Evolutionary conservation across 2,888 invertebrate species (phyloP).

Genomic region (Caenorhabditis wallacei): DNA sequence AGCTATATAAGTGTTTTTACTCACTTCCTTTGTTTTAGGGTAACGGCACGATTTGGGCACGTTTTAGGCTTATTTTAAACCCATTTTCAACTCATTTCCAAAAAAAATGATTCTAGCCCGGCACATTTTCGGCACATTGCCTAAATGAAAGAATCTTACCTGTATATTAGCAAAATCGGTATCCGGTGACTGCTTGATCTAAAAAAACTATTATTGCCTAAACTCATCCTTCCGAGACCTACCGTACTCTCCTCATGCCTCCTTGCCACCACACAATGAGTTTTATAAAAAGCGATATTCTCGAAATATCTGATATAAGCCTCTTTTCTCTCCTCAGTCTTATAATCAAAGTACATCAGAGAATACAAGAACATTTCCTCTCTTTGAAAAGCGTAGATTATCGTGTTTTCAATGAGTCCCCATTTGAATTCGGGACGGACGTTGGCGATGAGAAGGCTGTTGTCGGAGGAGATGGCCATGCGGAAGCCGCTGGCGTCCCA

Average conservation of each 20-base stretch:
- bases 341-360: slow-evolving; percentile 94
- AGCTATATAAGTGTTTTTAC: too few relatives aligned
- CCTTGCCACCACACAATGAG: slow-evolving; percentile 79
- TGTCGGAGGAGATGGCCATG: background rate
- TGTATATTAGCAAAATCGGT: background rate
- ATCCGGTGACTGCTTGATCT: too few relatives aligned
- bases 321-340: background rate
- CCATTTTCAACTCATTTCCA: too few relatives aligned
- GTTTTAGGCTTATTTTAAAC: too few relatives aligned
- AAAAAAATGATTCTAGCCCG: too few relatives aligned
- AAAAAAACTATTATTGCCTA: background rate
- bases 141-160: background rate
- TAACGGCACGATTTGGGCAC: too few relatives aligned
- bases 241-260: background rate
- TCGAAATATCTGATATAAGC: background rate
- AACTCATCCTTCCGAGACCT: background rate
- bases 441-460: background rate
- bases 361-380: slow-evolving; percentile 88
- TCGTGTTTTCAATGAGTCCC: slow-evolving; percentile 94
- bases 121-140: too few relatives aligned
- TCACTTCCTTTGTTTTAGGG: too few relatives aligned
- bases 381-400: slow-evolving; percentile 90
- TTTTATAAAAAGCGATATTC: background rate
- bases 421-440: slow-evolving; percentile 85
- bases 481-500: background rate